These are phyloP conservation scores for Archips crataeganus DNA, from an alignment of 2,888 invertebrate genomes.

Conservation along the genomic window DNA sequence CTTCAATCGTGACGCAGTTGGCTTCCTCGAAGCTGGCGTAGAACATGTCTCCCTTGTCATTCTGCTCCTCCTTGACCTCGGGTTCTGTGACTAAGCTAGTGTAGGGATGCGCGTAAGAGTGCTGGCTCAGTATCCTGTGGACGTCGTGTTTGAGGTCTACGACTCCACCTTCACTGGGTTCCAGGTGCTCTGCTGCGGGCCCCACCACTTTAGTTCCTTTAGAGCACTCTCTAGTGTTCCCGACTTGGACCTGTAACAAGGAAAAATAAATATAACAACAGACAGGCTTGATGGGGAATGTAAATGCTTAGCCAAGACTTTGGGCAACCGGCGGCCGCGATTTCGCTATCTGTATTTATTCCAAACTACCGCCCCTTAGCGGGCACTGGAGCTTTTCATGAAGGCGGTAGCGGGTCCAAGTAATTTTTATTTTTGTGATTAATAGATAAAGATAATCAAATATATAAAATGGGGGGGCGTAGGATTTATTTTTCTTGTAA, in stretches of 20 bases:
- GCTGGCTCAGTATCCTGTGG: slow-evolving; percentile 80
- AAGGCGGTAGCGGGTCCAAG: too few species aligned
- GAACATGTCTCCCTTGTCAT: slow-evolving; percentile 87
- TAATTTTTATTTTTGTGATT: too few species aligned
- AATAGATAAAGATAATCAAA: too few species aligned
- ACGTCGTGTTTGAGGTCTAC: slow-evolving; percentile 79
- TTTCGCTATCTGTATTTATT: too few species aligned
- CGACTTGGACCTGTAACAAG: slow-evolving; percentile 68
- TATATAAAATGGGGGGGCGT: too few species aligned
- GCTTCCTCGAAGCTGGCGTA: slow-evolving; percentile 91
- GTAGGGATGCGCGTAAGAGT: slow-evolving; percentile 84
- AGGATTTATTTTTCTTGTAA: too few species aligned
- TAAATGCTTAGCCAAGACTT: too few species aligned
- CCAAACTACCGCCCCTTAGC: too few species aligned
- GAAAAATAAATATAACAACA: slow-evolving; percentile 15
- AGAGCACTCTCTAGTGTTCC: slow-evolving; percentile 73
- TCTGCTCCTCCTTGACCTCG: slow-evolving; percentile 63
- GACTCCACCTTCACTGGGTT: slow-evolving; percentile 89
- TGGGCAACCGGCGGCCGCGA: too few species aligned
- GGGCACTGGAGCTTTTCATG: too few species aligned
- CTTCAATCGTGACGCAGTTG: slow-evolving; percentile 90
- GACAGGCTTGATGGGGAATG: too few species aligned
- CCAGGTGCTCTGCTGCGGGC: slow-evolving; percentile 93
- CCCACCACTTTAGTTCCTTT: slow-evolving; percentile 93
- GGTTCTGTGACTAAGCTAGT: slow-evolving; percentile 53